A percentile compares a stretch with the other conserved stretches of the same genome.
phyloP scores from a whole-genome alignment of 2,113 vertebrate genomes.

The Pionites leucogaster region DNA sequence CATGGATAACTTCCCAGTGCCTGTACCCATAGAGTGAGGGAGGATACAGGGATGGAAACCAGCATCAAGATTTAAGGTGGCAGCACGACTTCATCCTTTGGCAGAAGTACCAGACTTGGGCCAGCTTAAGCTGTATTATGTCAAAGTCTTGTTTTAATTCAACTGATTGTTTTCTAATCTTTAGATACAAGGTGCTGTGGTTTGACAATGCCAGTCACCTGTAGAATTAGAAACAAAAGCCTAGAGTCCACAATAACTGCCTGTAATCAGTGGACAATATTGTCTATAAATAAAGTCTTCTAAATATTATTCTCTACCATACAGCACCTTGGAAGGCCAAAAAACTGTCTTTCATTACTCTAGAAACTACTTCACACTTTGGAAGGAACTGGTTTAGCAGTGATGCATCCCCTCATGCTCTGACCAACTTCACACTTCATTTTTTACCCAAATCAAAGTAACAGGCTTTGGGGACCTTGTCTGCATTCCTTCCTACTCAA shows the following conservation, averaged over 20 bases:
- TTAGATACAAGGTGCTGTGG: background rate
- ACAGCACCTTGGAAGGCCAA: constrained; percentile 26
- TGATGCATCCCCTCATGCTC: constrained; percentile 57
- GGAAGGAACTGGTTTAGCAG: constrained; percentile 33
- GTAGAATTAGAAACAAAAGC: background rate
- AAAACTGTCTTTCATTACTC: constrained; percentile 51
- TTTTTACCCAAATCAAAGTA: constrained; percentile 38
- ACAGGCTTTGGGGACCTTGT: constrained; percentile 53
- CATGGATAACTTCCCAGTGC: background rate
- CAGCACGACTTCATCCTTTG: background rate
- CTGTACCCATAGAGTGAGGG: background rate
- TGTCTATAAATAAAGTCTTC: constrained; percentile 6
- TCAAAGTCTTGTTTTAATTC: background rate
- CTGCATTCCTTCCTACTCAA: constrained; percentile 64
- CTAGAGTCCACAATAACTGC: background rate
- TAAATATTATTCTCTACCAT: constrained; percentile 5
- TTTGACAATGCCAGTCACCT: background rate
- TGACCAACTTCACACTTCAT: constrained; percentile 61
- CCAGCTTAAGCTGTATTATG: background rate
- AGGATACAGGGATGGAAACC: background rate
- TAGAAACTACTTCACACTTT: constrained; percentile 44
- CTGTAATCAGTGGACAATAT: background rate
- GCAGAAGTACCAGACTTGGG: background rate
- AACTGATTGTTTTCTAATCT: background rate
- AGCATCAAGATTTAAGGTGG: background rate